Evolutionary conservation across 92 coral and sea anemone genomes (phyloP), one percentile per base, ranked within the genome.

Genomic region (Galaxea fascicularis): DNA sequence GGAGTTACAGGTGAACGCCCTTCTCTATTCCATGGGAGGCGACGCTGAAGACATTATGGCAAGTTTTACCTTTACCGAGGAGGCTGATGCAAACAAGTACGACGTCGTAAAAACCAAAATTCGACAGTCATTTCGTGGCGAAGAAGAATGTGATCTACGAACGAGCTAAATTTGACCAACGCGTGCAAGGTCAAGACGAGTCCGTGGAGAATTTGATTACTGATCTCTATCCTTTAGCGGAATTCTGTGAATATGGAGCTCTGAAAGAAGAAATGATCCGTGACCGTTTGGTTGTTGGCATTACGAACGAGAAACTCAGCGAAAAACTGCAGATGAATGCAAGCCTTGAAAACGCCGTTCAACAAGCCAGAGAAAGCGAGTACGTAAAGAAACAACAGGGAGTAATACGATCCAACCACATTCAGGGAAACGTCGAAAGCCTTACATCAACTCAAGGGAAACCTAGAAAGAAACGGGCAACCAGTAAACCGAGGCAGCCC

Each of bases 21-120:
- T 85, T 13, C 76, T 75, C 10, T 85, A 74, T 49, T 24, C 65
- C 25, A 77, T 77, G 89, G 84, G 84, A 5, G 89, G 77, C 39
- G 73, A 24, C 15, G 78, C 84, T 39, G 84, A 75, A 25, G 84
- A 85, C 52, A 41, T 76, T 20, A 46, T 77, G 60, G 53, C 74
- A 21, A 86, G 77, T 21, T 68, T 86, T 59, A 71, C 58, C 56
- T 52, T 77, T 63, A 63, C 45, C 3, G 6, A 35, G 6, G 41
- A 35, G 44, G 83, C 56, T 60, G 57, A 30, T 44, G 82, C 41
- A 35, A 35, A 35, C 41, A 35, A 35, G 41, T 35, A 35, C 41
- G 3, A 35, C 41, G 41, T 35, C 41, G 41, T 35, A 6, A 35
- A 35, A 35, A n/a, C 3, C 41, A 35, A 35, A 2, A 35, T 35